These are phyloP conservation scores for Sebastes paucispinis DNA, from an alignment of 2,797 vertebrate genomes.

Conservation along the genomic window DNA sequence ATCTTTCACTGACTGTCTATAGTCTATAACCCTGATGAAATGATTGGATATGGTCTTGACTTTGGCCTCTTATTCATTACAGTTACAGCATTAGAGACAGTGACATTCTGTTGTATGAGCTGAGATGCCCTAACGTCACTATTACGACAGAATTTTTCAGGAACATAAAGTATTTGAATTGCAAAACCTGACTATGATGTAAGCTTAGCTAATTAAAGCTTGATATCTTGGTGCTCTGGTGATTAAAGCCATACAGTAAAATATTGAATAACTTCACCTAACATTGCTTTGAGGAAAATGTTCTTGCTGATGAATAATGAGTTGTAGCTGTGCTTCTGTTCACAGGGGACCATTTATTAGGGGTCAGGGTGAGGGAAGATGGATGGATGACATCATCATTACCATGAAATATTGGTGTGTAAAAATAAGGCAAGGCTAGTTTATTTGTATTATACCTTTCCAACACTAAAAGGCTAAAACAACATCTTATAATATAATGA, in stretches of 20 bases:
- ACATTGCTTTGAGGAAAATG: background rate
- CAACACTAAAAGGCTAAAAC: background rate
- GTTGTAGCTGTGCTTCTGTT: background rate
- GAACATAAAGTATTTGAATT: background rate
- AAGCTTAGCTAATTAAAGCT: background rate
- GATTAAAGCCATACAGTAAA: conserved; percentile 1
- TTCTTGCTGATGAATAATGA: background rate
- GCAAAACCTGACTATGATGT: background rate
- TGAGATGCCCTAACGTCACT: background rate
- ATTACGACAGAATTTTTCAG: background rate
- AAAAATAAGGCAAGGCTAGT: background rate
- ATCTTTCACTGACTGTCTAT: background rate
- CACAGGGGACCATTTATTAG: background rate
- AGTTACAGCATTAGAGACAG: background rate
- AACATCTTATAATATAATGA: background rate
- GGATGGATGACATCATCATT: background rate
- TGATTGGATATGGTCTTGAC: background rate
- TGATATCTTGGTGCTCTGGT: background rate
- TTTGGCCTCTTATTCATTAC: background rate
- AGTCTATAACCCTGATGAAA: background rate
- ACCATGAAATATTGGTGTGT: background rate
- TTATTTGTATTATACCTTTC: background rate
- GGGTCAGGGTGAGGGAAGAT: background rate
- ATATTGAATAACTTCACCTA: background rate
- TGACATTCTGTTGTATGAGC: background rate